Base-by-base conservation (phyloP, 2,888 invertebrate genomes). In the Hyles lineata region DNA sequence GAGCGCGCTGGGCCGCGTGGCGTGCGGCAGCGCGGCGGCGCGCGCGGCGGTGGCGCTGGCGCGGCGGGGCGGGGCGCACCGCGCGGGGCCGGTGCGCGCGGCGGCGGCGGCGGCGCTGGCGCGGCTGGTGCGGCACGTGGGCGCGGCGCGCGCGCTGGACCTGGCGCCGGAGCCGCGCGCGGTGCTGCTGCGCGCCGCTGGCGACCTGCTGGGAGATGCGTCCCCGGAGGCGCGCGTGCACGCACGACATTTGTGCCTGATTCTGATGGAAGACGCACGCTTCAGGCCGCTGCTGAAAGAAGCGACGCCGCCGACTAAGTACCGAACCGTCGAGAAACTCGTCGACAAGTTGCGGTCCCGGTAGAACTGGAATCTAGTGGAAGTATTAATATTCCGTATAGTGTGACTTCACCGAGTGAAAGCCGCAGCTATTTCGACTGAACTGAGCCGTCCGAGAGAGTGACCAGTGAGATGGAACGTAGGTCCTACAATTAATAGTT, bases 11-110 rank as follows among this genome's bases (percentile, higher is more conserved):
- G 97, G 97, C 81, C 95, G 96, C 19, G 97, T 99, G 96, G 96
- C 98, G 74, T 96, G 97, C 74, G 95, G 97, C 75, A 95, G 98
- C 23, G 96, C 96, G 43, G 96, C 97, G 8, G 92, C 95, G 8
- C 96, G 97, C 79, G 96, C 97, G 0, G 95, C 97, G 2, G 92
- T 95, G 35, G 96, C 97, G 15, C 89, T 98, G 72, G 95, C 96
- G 8, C 91, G 95, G 55, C 96, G 97, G 75, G 98, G 98, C 0
- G 96, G 96, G 0, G 91, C 92, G 19, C 99, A 99, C 90, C 98
- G 98, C 80, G 99, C 98, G 87, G 97, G 97, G 0, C 95, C 97
- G 7, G 98, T 99, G 6, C 96, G 99, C 43, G 97, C 98, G 67
- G 96, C 98, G 9, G 96, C 98, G 0, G 97, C 98, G 0, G 96